These are phyloP conservation scores for Megalops cyprinoides DNA, from an alignment of 2,797 vertebrate species.

Conservation along the genomic window DNA sequence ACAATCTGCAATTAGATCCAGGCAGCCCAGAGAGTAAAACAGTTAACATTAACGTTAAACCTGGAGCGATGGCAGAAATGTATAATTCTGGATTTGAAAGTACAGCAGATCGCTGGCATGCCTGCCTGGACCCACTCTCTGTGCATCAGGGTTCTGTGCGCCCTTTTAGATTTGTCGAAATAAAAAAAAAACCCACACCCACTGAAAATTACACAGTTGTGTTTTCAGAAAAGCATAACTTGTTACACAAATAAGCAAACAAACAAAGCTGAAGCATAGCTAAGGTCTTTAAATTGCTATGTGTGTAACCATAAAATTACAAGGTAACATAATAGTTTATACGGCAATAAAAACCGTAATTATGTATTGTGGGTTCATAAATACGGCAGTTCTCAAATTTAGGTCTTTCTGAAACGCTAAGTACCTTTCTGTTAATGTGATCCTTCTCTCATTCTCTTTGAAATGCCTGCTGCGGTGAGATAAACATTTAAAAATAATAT, in stretches of 20 bases:
- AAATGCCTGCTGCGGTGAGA: constrained; percentile 64
- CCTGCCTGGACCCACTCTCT: background rate
- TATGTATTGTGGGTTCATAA: constrained; percentile 78
- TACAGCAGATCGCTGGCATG: background rate
- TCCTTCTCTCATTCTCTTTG: constrained; percentile 62
- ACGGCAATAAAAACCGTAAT: constrained; percentile 79
- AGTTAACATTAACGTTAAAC: background rate
- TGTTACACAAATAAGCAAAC: constrained; percentile 77
- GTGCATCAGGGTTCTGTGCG: constrained; percentile 41
- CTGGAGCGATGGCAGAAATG: background rate
- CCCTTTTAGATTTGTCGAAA: constrained; percentile 47
- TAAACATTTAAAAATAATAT: constrained; percentile 68
- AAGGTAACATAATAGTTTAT: constrained; percentile 82
- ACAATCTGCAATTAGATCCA: no score
- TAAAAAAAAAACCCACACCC: constrained; percentile 59
- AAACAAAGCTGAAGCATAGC: constrained; percentile 81
- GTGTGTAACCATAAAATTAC: constrained; percentile 82
- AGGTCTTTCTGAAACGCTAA: constrained; percentile 72
- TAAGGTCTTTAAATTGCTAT: constrained; percentile 78
- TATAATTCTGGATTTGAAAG: background rate
- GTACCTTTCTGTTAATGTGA: constrained; percentile 69
- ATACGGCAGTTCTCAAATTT: constrained; percentile 74
- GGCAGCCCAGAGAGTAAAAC: background rate
- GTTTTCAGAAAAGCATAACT: constrained; percentile 66
- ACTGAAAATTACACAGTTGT: constrained; percentile 68